Evolutionary conservation across 1,140 invertebrate species (phyloP), one percentile per base, ranked within the genome.

Genomic region (Drosophila subobscura): DNA sequence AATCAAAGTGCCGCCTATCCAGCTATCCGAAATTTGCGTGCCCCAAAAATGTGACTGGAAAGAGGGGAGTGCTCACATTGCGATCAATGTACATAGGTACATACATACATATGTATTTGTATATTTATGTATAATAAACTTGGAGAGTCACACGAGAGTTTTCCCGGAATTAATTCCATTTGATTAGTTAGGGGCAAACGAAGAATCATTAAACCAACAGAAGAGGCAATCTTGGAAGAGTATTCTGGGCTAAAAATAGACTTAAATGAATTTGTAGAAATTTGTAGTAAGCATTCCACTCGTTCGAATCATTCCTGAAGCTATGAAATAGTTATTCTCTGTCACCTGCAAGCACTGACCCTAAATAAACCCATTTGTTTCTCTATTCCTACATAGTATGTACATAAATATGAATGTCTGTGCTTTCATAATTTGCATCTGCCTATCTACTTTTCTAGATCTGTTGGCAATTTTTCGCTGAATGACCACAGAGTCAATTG

Each of bases 1-100:
- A 78, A 81, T 85, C 78, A 85, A 85, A 85, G 77, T 77, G 81
- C 81, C 81, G 81, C 73, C 68, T 51, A 25, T 68, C 67, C 55
- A 66, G 29, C 29, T 40, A n/a, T 55, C 37, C 7, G 22, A 68
- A 66, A 67, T 65, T 56, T 59, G 73, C 56, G 56, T 56, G 20
- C 52, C 55, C 53, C 44, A 25, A 44, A 71, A 77, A 57, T 61
- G 58, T 65, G 52, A 66, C 70, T 57, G 59, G 7, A 44, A 2
- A 37, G 20, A 51, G 12, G 33, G 61, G 44, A 27, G 58, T 41
- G 61, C 33, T 53, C 76, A 52, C 46, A 12, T 44, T 22, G 45
- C 25, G 27, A 46, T 53, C 29, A 1, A 20, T 20, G 16, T 20
- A 20, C 1, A 1, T 20, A 20, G 0, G 16, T 20, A 20, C 16